Conservation (phyloP, 1,140 invertebrate genomes). For the Hyphantria cunea region DNA sequence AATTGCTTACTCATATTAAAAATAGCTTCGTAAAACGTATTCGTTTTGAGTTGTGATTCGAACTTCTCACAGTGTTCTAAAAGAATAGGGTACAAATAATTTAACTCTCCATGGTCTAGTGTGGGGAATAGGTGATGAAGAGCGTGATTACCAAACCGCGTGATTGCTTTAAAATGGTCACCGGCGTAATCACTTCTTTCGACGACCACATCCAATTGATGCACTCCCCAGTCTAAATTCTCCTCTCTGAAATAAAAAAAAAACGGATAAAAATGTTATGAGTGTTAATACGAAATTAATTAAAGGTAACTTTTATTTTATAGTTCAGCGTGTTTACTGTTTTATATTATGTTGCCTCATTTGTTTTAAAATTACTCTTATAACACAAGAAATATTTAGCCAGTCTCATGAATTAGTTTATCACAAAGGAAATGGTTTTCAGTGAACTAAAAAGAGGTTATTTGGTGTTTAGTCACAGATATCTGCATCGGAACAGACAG, state of each 20-base stretch:
- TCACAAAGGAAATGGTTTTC: too few relatives aligned
- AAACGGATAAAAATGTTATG: background rate
- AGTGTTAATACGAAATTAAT: background rate
- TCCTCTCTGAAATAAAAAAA: conserved; percentile 55
- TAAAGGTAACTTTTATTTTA: too few relatives aligned
- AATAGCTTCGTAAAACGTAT: conserved; percentile 54
- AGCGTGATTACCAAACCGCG: conserved; percentile 89
- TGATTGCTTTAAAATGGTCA: conserved; percentile 84
- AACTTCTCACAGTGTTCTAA: conserved; percentile 70
- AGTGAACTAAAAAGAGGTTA: too few relatives aligned
- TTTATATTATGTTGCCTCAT: too few relatives aligned
- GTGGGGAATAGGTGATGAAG: conserved; percentile 93
- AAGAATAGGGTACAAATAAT: conserved; percentile 64
- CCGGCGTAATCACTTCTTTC: conserved; percentile 84
- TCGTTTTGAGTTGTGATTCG: conserved; percentile 52
- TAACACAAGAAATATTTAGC: too few relatives aligned
- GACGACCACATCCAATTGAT: conserved; percentile 88
- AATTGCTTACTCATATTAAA: conserved; percentile 64
- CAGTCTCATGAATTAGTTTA: too few relatives aligned
- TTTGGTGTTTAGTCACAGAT: too few relatives aligned
- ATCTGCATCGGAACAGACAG: too few relatives aligned
- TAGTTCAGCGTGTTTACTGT: background rate
- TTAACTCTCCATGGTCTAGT: conserved; percentile 88
- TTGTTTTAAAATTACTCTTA: too few relatives aligned
- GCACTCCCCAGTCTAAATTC: conserved; percentile 89